Percentiles rank a stretch among this genome's conserved stretches.
Conservation (phyloP, 2,113 vertebrate species). For the Cariama cristata region DNA sequence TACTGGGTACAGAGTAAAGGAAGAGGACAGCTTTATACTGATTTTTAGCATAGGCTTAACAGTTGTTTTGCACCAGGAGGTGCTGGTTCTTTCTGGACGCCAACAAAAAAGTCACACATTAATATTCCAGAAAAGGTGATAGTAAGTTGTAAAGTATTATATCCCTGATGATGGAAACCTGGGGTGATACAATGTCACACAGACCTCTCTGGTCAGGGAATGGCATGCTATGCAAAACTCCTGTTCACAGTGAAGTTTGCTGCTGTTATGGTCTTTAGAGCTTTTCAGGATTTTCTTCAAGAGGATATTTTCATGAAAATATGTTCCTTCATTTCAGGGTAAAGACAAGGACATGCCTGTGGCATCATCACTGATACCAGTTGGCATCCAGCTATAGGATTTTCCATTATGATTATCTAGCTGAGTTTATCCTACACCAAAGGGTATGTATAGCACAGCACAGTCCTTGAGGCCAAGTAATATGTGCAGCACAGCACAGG, state of each 20-base stretch:
- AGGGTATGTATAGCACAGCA: not conserved
- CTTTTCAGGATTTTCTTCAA: not conserved
- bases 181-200: not conserved
- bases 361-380: not conserved
- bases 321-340: not conserved
- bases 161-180: not conserved
- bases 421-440: not conserved
- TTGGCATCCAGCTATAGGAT: not conserved
- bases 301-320: not conserved
- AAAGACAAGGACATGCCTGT: not conserved
- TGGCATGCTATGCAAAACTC: not conserved
- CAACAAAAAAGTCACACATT: not conserved
- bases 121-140: not conserved
- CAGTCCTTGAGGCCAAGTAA: not conserved
- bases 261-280: fast-evolving
- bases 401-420: not conserved
- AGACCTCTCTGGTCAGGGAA: not conserved
- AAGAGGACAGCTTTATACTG: not conserved
- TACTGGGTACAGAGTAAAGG: not conserved
- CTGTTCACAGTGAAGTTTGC: fast-evolving
- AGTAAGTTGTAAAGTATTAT: not conserved
- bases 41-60: not conserved
- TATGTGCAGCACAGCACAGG: fast-evolving
- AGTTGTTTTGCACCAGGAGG: not conserved
- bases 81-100: not conserved